Percentiles rank a stretch among this genome's conserved stretches.
Evolutionary conservation across 1,140 invertebrate genomes (phyloP).

Genomic region (Myzus persicae): DNA sequence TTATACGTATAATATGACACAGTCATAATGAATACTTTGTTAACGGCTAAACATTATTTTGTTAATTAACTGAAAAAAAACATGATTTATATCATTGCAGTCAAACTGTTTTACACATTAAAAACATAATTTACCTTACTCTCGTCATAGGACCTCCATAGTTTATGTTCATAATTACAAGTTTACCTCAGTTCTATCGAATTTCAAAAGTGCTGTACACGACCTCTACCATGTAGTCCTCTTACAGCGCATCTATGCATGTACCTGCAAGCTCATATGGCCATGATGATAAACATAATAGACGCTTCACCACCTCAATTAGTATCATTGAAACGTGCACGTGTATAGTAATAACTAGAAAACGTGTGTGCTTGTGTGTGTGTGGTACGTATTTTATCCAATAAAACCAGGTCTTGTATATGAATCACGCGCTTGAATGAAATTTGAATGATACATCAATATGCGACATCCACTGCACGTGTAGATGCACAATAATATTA

Average conservation of each 20-base stretch:
- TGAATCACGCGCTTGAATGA: background rate
- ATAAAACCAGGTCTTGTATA: background rate
- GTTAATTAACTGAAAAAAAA: conserved; percentile 7
- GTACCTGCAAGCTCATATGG: background rate
- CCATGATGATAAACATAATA: background rate
- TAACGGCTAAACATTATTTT: background rate
- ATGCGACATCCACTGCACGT: background rate
- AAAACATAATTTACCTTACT: background rate
- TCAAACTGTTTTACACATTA: background rate
- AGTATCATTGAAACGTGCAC: background rate
- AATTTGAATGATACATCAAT: background rate
- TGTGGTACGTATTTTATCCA: background rate
- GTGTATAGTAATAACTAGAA: background rate
- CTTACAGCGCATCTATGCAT: background rate
- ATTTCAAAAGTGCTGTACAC: background rate
- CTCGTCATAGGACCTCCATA: background rate
- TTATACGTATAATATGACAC: background rate
- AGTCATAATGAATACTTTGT: background rate
- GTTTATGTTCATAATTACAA: conserved; percentile 14
- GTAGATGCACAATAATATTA: background rate
- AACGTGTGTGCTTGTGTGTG: background rate
- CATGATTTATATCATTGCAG: background rate
- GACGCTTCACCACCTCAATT: background rate
- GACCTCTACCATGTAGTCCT: background rate
- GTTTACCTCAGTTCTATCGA: background rate